Base-by-base conservation (phyloP, 2,113 vertebrate species). In the Oreochromis aureus region DNA sequence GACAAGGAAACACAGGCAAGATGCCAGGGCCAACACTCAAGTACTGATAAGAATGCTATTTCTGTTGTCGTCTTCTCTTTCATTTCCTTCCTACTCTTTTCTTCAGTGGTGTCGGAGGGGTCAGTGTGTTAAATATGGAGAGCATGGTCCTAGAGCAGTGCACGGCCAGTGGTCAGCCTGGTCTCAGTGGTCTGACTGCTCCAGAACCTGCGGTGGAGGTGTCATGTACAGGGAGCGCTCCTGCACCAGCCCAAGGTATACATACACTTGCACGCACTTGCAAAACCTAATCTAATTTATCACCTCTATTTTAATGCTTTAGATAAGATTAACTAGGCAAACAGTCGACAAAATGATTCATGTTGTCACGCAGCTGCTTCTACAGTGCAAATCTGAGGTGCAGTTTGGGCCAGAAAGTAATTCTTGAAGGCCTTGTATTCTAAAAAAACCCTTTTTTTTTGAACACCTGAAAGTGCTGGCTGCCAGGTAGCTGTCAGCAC, bases 41-140 rank as follows among this genome's bases (percentile, higher is more conserved):
- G 59, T 7, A 83, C 86, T 76, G 90, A 94, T 93, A 90, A 87
- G 76, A 88, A 79, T 80, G 34, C 63, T 84, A 19, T 79, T 59
- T 61, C 16, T 89, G 56, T 84, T 81, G 41, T 91, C 63, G 55
- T 90, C 81, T 86, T 44, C 3, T 78, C 19, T 78, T 71, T 91
- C 34, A 82, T 76, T 90, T 73, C 18, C 9, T 39, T 41, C 5
- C 24, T 7, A 54, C 34, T 51, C 22, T 61, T 73, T 11, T 80
- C 13, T 13, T 39, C 96, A 99, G 99, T 99, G 98, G 99, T 99
- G 99, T 92, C 98, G 98, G 83, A 97, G 97, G 91, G 98, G 99
- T 59, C 98, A 99, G 93, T 99, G 99, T 89, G 97, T 99, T 3
- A 97, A 96, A 76, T 96, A 97, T 0, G 98, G 99, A 30, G 98